Percentiles rank a stretch among this genome's conserved stretches.
Conservation (phyloP, 2,888 invertebrate genomes). For the Drosophila mettleri region DNA sequence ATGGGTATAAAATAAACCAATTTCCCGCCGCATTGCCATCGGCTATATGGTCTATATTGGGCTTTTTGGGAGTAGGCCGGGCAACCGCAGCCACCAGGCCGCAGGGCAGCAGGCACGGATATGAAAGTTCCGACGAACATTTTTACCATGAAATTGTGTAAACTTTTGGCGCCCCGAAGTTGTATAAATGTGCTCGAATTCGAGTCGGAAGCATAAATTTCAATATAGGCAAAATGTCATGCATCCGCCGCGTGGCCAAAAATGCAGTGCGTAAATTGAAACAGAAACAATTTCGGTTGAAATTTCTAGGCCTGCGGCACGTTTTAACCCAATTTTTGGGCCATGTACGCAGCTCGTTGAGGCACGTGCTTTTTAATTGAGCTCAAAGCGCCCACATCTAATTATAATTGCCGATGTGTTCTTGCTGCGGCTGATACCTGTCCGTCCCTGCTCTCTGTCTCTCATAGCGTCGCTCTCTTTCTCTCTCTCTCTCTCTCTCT, state of each 20-base stretch:
- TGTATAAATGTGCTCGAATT: slow-evolving; percentile 63
- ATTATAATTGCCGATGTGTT: slow-evolving; percentile 69
- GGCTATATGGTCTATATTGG: slow-evolving; percentile 37
- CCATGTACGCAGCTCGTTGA: slow-evolving; percentile 42
- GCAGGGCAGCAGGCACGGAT: slow-evolving; percentile 47
- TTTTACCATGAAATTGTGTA: slow-evolving; percentile 66
- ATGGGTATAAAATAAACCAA: slow-evolving; percentile 78
- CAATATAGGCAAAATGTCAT: slow-evolving; percentile 73
- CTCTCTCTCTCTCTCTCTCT: not conserved
- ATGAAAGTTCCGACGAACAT: slow-evolving; percentile 46
- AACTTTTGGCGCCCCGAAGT: slow-evolving; percentile 57
- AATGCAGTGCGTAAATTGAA: slow-evolving; percentile 68
- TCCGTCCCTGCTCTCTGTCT: not conserved
- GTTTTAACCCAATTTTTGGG: slow-evolving; percentile 73
- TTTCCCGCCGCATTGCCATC: slow-evolving; percentile 67
- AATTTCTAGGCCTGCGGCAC: slow-evolving; percentile 37
- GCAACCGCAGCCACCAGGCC: not conserved
- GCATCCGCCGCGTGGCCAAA: slow-evolving; percentile 56
- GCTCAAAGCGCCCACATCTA: slow-evolving; percentile 65
- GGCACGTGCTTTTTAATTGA: slow-evolving; percentile 72
- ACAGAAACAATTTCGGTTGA: slow-evolving; percentile 62
- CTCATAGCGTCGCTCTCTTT: not conserved
- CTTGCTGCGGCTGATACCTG: slow-evolving; percentile 14
- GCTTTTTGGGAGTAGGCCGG: not conserved
- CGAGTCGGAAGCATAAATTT: slow-evolving; percentile 76